Evolutionary conservation across 2,888 invertebrate species (phyloP).

Genomic region (Cylindroiulus punctatus): DNA sequence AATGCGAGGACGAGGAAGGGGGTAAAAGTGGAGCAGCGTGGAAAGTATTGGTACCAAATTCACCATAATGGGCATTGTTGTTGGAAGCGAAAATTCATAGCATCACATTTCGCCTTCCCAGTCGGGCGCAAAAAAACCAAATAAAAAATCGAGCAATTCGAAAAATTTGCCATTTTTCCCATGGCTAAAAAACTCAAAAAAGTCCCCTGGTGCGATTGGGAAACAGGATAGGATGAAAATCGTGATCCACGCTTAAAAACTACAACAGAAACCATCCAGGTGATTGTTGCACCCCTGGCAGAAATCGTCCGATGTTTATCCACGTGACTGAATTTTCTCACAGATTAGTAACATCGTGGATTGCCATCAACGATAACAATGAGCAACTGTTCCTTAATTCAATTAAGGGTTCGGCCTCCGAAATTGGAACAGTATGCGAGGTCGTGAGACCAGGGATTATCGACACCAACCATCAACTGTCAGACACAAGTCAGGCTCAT

Average conservation of each 20-base stretch:
- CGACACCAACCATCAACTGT: no score
- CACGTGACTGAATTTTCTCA: slow-evolving; percentile 10
- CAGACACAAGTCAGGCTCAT: no score
- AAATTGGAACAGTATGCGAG: no score
- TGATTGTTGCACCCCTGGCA: not conserved
- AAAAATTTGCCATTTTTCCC: slow-evolving; percentile 31
- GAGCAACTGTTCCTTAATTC: slow-evolving; percentile 24
- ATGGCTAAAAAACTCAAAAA: not conserved
- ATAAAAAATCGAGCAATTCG: not conserved
- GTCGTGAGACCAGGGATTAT: no score
- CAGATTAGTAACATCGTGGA: not conserved
- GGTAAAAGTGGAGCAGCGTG: not conserved
- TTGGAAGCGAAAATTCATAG: not conserved
- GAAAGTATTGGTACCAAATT: slow-evolving; percentile 26
- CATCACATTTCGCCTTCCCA: not conserved
- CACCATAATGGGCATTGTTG: not conserved
- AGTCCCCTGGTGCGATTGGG: not conserved
- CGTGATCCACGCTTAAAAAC: not conserved
- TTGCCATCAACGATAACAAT: slow-evolving; percentile 15
- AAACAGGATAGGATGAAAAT: not conserved
- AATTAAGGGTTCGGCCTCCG: not conserved
- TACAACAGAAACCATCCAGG: not conserved
- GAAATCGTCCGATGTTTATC: slow-evolving; percentile 20
- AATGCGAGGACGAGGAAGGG: not conserved
- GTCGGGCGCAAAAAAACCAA: not conserved